phyloP scores from a whole-genome alignment of 2,113 vertebrate species.

The Furnarius figulus region DNA sequence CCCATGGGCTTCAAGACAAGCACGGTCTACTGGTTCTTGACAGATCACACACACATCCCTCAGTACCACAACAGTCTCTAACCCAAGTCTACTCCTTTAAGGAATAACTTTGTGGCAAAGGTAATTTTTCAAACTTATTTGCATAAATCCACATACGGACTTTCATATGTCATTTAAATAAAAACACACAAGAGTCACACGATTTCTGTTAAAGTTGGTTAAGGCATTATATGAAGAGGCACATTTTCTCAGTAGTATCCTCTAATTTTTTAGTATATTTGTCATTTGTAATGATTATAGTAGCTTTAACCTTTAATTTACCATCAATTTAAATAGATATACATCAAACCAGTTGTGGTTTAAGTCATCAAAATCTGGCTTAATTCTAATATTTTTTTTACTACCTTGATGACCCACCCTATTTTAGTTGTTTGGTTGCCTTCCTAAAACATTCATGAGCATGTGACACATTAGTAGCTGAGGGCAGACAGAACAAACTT shows the following conservation, averaged over 20 bases:
- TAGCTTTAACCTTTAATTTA: neutral
- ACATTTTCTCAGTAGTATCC: neutral
- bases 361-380: neutral
- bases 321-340: neutral
- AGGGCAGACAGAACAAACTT: neutral
- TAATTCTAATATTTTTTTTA: neutral
- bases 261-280: neutral
- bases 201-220: neutral
- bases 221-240: fast-evolving
- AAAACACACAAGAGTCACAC: neutral
- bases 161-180: neutral
- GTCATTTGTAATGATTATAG: neutral
- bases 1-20: neutral
- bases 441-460: neutral
- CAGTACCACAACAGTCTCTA: fast-evolving
- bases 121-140: neutral
- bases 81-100: neutral
- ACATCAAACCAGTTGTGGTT: neutral
- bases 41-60: neutral
- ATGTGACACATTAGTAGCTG: neutral
- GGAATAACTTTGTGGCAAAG: neutral
- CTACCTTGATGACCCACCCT: neutral
- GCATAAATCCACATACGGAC: neutral
- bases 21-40: neutral
- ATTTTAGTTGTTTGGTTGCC: neutral